phyloP scores from a whole-genome alignment of 2,797 vertebrate species.

The Pipistrellus pipistrellus region DNA sequence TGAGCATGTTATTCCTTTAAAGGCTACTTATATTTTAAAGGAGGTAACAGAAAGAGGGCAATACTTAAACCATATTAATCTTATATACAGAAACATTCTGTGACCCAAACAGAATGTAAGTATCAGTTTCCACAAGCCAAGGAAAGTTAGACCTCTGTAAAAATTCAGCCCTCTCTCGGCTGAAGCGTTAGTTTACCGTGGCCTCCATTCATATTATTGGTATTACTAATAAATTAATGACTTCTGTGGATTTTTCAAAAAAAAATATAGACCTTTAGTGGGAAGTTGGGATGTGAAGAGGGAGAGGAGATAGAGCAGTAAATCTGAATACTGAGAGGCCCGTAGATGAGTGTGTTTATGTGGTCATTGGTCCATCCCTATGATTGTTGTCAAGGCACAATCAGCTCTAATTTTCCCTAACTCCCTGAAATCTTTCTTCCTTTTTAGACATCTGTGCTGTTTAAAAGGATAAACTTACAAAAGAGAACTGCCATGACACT shows the following conservation, averaged over 20 bases:
- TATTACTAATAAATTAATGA: not conserved
- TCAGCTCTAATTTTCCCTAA: not conserved
- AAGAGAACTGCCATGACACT: not conserved
- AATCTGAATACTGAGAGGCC: not conserved
- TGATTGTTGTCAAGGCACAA: not conserved
- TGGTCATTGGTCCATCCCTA: not conserved
- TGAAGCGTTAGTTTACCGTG: not conserved
- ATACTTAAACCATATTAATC: slow-evolving; percentile 38
- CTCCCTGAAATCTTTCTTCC: not conserved
- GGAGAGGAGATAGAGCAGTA: not conserved
- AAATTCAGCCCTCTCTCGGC: slow-evolving; percentile 8
- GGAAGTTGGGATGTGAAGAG: not conserved
- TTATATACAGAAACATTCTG: slow-evolving; percentile 41
- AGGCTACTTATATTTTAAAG: slow-evolving; percentile 64
- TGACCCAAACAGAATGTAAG: slow-evolving; percentile 32
- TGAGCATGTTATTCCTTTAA: slow-evolving; percentile 54
- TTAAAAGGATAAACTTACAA: slow-evolving; percentile 44
- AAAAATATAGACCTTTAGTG: not conserved
- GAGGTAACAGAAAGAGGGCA: slow-evolving; percentile 64
- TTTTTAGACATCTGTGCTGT: not conserved
- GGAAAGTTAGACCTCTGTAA: slow-evolving; percentile 2
- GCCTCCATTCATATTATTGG: not conserved
- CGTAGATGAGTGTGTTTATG: not conserved
- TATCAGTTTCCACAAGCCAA: slow-evolving; percentile 53
- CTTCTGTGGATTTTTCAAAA: not conserved